Conservation (phyloP, 2,888 invertebrate species). For the Anagyrus pseudococci region DNA sequence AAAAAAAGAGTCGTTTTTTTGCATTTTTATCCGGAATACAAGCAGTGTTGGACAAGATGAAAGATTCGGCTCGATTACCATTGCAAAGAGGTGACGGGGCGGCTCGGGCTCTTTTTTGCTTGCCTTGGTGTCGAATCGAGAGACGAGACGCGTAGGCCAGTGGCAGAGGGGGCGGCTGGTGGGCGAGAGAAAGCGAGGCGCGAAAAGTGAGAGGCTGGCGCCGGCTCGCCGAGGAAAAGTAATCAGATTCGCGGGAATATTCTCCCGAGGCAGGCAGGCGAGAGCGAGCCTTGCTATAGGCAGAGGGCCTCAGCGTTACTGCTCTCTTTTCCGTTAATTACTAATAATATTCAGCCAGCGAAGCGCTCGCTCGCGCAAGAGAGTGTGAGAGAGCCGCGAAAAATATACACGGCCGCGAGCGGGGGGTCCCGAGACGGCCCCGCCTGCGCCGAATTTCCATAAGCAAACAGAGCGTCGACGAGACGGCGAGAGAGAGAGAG, state of each 20-base stretch:
- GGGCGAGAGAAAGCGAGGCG: not conserved
- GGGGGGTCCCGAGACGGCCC: slow-evolving; percentile 9
- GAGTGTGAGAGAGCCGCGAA: slow-evolving; percentile 36
- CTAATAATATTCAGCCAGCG: slow-evolving; percentile 60
- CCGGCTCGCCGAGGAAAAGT: slow-evolving; percentile 11
- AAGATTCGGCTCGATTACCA: slow-evolving; percentile 42
- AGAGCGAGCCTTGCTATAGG: too few species aligned
- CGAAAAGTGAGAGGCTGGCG: slow-evolving; percentile 1
- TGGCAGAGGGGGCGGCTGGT: too few species aligned
- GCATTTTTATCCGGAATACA: not conserved
- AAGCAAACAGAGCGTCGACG: too few species aligned
- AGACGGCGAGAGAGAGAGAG: slow-evolving; percentile 22
- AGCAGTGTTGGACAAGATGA: too few species aligned
- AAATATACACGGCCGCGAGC: slow-evolving; percentile 45
- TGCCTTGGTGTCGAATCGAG: too few species aligned
- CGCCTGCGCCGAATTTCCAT: slow-evolving; percentile 32
- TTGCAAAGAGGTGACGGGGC: slow-evolving; percentile 44
- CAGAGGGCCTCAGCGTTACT: not conserved
- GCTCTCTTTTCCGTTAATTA: slow-evolving; percentile 50
- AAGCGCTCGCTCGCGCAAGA: slow-evolving; percentile 3
- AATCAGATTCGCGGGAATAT: slow-evolving; percentile 33
- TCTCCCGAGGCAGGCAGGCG: too few species aligned
- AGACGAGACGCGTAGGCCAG: too few species aligned
- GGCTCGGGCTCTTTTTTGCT: too few species aligned
- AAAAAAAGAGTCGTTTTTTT: too few species aligned